phyloP scores from a whole-genome alignment of 2,888 invertebrate genomes.

The Brachyptera putata region DNA sequence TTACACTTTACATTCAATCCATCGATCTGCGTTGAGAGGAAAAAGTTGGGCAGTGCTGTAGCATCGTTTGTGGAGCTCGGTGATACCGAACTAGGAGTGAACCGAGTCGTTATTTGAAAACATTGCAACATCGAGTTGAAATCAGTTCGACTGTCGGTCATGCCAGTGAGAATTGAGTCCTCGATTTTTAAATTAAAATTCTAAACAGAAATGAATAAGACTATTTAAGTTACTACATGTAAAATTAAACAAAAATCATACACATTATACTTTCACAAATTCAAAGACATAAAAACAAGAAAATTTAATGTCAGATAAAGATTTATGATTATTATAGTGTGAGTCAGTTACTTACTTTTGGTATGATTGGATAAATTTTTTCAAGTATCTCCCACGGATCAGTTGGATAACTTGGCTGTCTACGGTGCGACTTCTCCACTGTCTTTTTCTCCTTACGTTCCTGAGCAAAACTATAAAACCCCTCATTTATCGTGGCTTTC shows the following conservation, averaged over 20 bases:
- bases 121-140: constrained; percentile 65
- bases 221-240: not conserved
- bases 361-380: constrained; percentile 70
- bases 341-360: constrained; percentile 56
- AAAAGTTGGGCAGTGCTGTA: constrained; percentile 14
- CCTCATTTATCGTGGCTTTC: constrained; percentile 54
- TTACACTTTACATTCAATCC: constrained; percentile 51
- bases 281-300: not conserved
- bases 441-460: constrained; percentile 39
- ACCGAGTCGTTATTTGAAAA: constrained; percentile 50
- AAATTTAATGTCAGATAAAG: not conserved
- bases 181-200: constrained; percentile 71
- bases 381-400: constrained; percentile 41
- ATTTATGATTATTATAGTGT: constrained; percentile 19
- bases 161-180: constrained; percentile 63
- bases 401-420: constrained; percentile 37
- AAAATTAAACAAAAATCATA: not conserved
- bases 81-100: constrained; percentile 2
- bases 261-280: not conserved
- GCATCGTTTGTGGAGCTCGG: not conserved
- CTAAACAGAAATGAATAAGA: constrained; percentile 54
- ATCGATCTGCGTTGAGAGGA: constrained; percentile 35
- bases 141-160: constrained; percentile 64
- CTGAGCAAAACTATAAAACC: constrained; percentile 51
- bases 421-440: constrained; percentile 31